Conservation (phyloP, 2,888 invertebrate genomes). For the Phoronis australis region DNA sequence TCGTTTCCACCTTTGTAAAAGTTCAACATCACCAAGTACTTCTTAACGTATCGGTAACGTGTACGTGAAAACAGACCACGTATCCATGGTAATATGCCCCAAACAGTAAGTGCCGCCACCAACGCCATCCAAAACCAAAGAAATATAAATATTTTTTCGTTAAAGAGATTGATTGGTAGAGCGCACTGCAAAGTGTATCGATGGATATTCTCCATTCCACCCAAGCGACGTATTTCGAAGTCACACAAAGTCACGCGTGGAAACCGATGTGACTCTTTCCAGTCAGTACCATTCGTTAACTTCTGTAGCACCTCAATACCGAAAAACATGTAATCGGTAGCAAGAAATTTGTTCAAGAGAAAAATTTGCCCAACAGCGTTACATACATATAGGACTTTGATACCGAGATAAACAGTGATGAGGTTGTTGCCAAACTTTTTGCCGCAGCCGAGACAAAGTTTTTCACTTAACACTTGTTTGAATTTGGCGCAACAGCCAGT, state of each 20-base stretch:
- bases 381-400: constrained; percentile 51
- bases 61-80: constrained; percentile 50
- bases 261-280: constrained; percentile 42
- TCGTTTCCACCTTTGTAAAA: constrained; percentile 44
- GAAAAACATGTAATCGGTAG: constrained; percentile 47
- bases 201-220: constrained; percentile 46
- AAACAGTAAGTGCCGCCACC: constrained; percentile 39
- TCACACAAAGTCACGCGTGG: too few species aligned
- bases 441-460: constrained; percentile 45
- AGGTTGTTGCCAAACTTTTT: constrained; percentile 55
- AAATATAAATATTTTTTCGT: too few species aligned
- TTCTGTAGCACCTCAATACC: constrained; percentile 55
- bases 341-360: constrained; percentile 54
- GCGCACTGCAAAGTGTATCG: too few species aligned
- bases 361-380: constrained; percentile 55
- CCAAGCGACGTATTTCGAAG: constrained; percentile 46
- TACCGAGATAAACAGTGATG: constrained; percentile 51
- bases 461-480: constrained; percentile 40
- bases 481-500: constrained; percentile 41
- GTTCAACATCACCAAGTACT: constrained; percentile 54
- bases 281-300: constrained; percentile 47
- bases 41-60: constrained; percentile 51
- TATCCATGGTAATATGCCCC: constrained; percentile 44
- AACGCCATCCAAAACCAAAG: constrained; percentile 52
- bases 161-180: too few species aligned